phyloP scores from a whole-genome alignment of 2,797 vertebrate genomes.

The Catharus ustulatus region DNA sequence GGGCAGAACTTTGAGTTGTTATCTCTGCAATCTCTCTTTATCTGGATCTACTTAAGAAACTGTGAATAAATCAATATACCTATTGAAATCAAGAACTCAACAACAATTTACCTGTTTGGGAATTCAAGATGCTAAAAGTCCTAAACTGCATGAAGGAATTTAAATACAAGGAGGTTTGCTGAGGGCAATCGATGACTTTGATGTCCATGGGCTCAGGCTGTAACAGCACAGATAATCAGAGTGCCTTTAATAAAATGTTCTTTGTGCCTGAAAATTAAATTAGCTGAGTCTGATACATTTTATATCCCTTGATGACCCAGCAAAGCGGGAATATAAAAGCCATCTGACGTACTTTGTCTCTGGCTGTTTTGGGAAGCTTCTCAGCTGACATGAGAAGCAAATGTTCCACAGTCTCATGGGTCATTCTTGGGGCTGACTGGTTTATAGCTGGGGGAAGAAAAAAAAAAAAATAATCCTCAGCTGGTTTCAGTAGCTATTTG shows the following conservation, averaged over 20 bases:
- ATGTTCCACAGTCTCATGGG: not conserved
- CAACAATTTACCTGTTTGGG: not conserved
- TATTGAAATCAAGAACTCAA: not conserved
- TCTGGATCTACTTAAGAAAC: not conserved
- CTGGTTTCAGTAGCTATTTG: conserved; percentile 59
- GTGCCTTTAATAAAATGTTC: not conserved
- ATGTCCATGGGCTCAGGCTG: not conserved
- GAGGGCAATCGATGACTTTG: not conserved
- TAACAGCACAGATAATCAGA: not conserved
- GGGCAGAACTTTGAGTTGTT: not conserved
- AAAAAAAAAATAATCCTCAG: not conserved
- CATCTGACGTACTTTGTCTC: conserved; percentile 16
- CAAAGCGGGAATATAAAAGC: not conserved
- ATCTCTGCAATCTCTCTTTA: not conserved
- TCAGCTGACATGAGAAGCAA: conserved; percentile 37
- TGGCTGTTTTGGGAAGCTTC: conserved; percentile 6
- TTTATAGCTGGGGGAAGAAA: not conserved
- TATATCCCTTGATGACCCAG: not conserved
- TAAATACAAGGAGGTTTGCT: not conserved
- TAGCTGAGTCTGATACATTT: conserved; percentile 5
- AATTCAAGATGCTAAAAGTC: not conserved
- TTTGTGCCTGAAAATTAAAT: conserved; percentile 44
- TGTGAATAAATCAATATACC: not conserved
- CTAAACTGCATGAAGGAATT: not conserved
- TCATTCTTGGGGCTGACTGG: not conserved